Evolutionary conservation across 2,888 invertebrate genomes (phyloP).

Genomic region (Uropetala carovei): DNA sequence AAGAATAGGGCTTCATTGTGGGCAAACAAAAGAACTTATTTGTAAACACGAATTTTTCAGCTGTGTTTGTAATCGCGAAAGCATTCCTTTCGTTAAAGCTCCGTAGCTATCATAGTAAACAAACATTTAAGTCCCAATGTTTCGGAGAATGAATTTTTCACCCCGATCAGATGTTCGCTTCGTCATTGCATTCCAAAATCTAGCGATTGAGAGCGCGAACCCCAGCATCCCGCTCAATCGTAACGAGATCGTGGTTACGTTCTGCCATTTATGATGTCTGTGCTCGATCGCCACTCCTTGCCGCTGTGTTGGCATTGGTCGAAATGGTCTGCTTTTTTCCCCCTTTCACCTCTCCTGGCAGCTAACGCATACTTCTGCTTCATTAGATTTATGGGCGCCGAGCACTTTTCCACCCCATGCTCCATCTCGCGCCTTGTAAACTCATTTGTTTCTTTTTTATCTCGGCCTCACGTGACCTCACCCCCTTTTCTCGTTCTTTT

Average conservation of each 20-base stretch:
- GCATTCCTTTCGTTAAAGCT: no score
- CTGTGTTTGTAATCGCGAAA: no score
- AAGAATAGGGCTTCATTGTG: not conserved
- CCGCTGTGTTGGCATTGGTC: not conserved
- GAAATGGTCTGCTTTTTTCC: not conserved
- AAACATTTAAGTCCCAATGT: no score
- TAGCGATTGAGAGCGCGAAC: no score
- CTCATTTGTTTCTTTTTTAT: constrained; percentile 16
- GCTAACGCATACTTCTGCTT: not conserved
- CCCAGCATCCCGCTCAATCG: no score
- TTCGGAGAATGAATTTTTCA: no score
- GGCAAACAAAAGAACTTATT: no score
- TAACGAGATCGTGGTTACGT: not conserved
- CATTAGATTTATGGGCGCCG: not conserved
- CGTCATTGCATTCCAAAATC: no score
- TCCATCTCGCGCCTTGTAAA: not conserved
- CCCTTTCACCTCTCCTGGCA: not conserved
- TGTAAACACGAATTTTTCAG: no score
- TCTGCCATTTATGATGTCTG: not conserved
- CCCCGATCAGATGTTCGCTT: no score
- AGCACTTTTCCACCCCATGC: not conserved
- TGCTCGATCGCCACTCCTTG: not conserved
- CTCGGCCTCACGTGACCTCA: not conserved
- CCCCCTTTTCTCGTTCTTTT: not conserved
- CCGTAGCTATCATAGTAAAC: no score